Evolutionary conservation across 2,113 vertebrate species (phyloP).

Genomic region (Myanophis thanlyinensis): DNA sequence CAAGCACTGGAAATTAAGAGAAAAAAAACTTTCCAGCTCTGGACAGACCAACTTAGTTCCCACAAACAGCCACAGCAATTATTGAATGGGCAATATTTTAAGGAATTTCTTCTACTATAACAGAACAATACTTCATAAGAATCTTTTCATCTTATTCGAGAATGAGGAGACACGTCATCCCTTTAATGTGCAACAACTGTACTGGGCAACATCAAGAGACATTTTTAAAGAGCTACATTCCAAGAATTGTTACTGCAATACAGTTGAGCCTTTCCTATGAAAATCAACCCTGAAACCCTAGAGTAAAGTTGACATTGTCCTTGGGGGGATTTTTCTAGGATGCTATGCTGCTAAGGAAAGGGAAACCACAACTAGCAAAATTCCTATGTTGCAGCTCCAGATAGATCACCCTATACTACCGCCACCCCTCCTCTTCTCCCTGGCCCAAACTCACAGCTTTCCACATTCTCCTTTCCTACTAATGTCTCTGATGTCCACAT

Average conservation of each 20-base stretch:
- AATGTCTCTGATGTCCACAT: not conserved
- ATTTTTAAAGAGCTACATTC: not conserved
- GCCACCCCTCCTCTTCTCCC: not conserved
- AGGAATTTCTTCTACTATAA: not conserved
- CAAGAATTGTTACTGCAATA: not conserved
- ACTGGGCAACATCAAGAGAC: not conserved
- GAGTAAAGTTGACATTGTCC: not conserved
- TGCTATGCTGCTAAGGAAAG: not conserved
- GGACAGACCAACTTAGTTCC: not conserved
- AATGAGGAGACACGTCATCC: not conserved
- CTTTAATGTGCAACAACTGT: not conserved
- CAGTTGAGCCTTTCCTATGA: not conserved
- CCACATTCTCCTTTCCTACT: not conserved
- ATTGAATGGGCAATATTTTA: not conserved
- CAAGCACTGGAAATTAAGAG: not conserved
- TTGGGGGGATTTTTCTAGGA: not conserved
- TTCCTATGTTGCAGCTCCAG: not conserved
- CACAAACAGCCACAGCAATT: not conserved
- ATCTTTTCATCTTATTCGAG: not conserved
- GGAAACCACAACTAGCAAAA: not conserved
- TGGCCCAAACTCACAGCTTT: not conserved
- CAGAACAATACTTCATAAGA: not conserved
- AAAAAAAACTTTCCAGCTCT: not conserved
- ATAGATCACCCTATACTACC: not conserved
- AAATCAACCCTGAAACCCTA: not conserved